phyloP scores from a whole-genome alignment of 2,797 vertebrate species.

The Nothura maculosa region DNA sequence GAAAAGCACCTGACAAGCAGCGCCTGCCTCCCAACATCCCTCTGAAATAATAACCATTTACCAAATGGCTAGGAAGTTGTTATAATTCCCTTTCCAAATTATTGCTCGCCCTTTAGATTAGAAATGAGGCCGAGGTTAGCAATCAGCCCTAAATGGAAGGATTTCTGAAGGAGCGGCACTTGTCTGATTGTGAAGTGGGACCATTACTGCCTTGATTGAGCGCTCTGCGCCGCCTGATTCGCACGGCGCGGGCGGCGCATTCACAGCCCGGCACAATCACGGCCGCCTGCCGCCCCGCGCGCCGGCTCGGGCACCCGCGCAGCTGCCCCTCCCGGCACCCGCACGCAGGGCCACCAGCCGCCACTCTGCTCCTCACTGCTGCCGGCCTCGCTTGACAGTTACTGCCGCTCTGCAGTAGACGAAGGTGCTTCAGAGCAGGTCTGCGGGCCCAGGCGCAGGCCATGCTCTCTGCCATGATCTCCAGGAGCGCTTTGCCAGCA shows the following conservation, averaged over 20 bases:
- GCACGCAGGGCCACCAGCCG: too few species aligned
- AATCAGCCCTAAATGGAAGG: conserved; percentile 97
- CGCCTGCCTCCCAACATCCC: conserved; percentile 73
- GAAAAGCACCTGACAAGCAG: conserved; percentile 76
- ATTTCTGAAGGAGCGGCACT: conserved; percentile 93
- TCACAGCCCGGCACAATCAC: too few species aligned
- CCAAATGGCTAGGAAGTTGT: conserved; percentile 93
- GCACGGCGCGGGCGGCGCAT: too few species aligned
- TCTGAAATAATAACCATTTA: conserved; percentile 94
- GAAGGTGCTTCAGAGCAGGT: neutral
- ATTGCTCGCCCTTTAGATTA: conserved; percentile 90
- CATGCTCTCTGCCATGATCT: too few species aligned
- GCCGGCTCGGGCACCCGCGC: too few species aligned
- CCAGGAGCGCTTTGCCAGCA: too few species aligned
- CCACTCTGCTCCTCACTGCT: too few species aligned
- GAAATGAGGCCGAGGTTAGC: conserved; percentile 91
- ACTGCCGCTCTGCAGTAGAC: neutral
- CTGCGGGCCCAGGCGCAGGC: neutral
- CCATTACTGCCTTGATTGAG: conserved; percentile 96
- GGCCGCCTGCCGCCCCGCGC: neutral
- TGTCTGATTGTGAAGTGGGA: conserved; percentile 99
- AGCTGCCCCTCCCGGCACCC: too few species aligned
- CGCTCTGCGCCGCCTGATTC: too few species aligned
- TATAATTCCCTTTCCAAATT: conserved; percentile 95
- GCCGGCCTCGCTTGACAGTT: neutral